Evolutionary conservation across 2,113 vertebrate species (phyloP), one percentile per base, ranked within the genome.

Genomic region (Microcebus murinus): DNA sequence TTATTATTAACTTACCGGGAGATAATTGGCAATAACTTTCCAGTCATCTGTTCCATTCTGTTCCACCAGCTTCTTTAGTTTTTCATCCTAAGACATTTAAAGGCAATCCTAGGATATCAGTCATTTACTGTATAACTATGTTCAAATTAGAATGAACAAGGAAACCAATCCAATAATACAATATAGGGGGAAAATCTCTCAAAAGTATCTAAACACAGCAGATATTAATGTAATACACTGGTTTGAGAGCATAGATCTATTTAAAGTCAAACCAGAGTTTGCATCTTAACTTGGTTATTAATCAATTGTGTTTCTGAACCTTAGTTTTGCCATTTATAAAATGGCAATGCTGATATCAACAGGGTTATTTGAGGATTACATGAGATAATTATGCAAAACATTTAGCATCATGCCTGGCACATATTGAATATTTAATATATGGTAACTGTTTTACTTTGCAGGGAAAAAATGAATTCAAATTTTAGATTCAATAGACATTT

Each of bases 21-120:
- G 98, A 97, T 99, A 99, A 98, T 98, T 99, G 96, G 99, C 99
- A 97, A 99, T 99, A 96, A 99, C 98, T 99, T 99, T 99, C 99
- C 99, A 99, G 98, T 99, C 99, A 97, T 99, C 99, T 94, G 99
- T 99, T 96, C 99, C 99, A 97, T 99, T 99, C 98, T 99, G 99
- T 96, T 99, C 99, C 93, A 99, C 99, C 73, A 99, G 98, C 98
- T 99, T 99, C 98, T 99, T 99, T 93, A 99, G 92, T 97, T 99
- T 99, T 98, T 99, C 99, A 98, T 99, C 99, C 99, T 99, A 98
- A 84, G 85, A 96, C 88, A 97, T 97, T 93, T 91, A 95, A 97
- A 98, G 77, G 95, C 92, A 96, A 97, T 82, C 89, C 11, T 91
- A 87, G 92, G 74, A 50, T 73, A 96, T 97, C 93, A 97, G 25